Base-by-base conservation (phyloP, 2,113 vertebrate species). In the Clarias gariepinus region DNA sequence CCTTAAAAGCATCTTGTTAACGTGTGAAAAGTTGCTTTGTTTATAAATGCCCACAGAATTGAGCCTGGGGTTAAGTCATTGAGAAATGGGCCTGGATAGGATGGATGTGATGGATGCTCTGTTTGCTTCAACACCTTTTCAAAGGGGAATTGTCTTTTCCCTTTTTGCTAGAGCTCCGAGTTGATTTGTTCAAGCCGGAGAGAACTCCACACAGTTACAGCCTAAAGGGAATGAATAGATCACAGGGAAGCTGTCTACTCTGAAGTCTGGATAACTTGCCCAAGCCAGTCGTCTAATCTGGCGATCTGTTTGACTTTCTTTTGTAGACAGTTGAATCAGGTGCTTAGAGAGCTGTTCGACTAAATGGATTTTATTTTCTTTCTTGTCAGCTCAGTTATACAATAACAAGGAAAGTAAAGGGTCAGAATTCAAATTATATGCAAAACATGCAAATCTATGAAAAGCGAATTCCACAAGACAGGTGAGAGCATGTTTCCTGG, bases 361-460 rank as follows among this genome's bases (percentile, higher is more conserved):
- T 85, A 28, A 83, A 87, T 66, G 33, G 3, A 13, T 19, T 64
- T 82, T 82, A 28, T 52, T 33, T 28, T 19, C 23, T 12, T 23
- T 11, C 30, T 28, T 64, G 57, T 76, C 66, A 74, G 64, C 87
- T 83, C 69, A 89, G 90, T 88, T 90, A 82, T 76, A 57, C 83
- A 85, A 84, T 87, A 86, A 81, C 64, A 25, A 85, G 82, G 84
- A 85, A 89, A 52, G 53, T 33, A 10, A 47, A 36, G 30, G 83
- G 78, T 85, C 74, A n/a, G 21, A 52, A 94, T 94, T 91, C 93
- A 95, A 94, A 94, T 91, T 57, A 16, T 86, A 93, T 93, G 90
- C 88, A 95, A 94, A 94, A 87, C 53, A 92, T 92, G 91, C 87
- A 93, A 93, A 92, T 88, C 4, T 89, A 93, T 84, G 89, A 71